Evolutionary conservation across 2,888 invertebrate species (phyloP).

Genomic region (Sphaeridia pumilis): DNA sequence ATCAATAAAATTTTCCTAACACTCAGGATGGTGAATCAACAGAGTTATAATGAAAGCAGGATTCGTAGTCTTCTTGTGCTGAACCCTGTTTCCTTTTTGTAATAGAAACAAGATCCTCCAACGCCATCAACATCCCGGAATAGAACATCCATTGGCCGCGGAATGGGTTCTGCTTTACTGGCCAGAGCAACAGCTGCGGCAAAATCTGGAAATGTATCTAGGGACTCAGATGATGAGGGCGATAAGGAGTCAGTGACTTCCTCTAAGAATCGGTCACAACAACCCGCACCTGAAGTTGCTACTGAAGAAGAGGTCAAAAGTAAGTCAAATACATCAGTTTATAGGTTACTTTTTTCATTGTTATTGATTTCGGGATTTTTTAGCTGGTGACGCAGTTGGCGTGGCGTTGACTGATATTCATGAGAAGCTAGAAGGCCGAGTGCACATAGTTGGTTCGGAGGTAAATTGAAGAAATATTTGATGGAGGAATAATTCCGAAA

Average conservation of each 20-base stretch:
- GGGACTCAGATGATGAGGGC: slow-evolving; percentile 1
- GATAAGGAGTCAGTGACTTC: too few species aligned
- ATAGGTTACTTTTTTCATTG: too few species aligned
- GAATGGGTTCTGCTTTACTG: slow-evolving; percentile 1
- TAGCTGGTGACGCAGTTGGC: neutral
- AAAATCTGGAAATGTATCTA: neutral
- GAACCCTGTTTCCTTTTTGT: neutral
- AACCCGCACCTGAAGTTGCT: too few species aligned
- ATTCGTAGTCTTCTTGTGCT: neutral
- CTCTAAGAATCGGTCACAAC: too few species aligned
- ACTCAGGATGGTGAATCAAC: slow-evolving; percentile 10
- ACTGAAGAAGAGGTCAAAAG: too few species aligned
- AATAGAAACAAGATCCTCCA: neutral
- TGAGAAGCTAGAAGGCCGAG: slow-evolving; percentile 2
- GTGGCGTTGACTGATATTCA: slow-evolving; percentile 10
- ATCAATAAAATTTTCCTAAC: neutral
- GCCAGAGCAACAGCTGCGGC: slow-evolving; percentile 1
- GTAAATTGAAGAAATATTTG: neutral
- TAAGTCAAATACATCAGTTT: too few species aligned
- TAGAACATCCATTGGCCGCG: too few species aligned
- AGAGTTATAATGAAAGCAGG: neutral
- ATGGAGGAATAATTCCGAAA: slow-evolving; percentile 3
- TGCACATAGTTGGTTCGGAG: slow-evolving; percentile 3
- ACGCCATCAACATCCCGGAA: too few species aligned
- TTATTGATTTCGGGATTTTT: too few species aligned